Base-by-base conservation (phyloP, 92 coral and sea anemone genomes). In the Hydrozoanthus gracilis region DNA sequence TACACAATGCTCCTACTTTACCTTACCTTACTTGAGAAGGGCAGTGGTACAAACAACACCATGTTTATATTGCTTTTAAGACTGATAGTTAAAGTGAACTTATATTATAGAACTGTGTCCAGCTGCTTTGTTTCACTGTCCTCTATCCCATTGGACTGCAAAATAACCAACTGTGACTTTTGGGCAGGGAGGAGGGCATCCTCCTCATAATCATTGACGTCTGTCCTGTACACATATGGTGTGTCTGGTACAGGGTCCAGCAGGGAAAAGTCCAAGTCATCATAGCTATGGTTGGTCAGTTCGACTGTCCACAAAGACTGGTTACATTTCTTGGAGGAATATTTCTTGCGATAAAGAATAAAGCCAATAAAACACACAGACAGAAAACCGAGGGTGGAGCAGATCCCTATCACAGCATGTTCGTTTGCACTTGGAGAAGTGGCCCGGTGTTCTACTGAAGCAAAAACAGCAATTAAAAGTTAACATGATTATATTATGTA, bases 211-310 rank as follows among this genome's bases (percentile, higher is more conserved):
- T 91, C 98, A 12, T 65, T 90, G 61, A 88, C 85, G 71, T 94
- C 98, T 45, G 91, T 89, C 39, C 98, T 88, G 72, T 92, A 94
- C 2, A 94, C 98, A 84, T 91, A 91, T 12, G 98, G 98, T 4
- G 92, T 89, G 76, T 94, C 98, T 16, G 94, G 83, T 27, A 94
- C 92, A 12, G 98, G 91, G 86, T 93, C 94, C 68, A 94, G 87
- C 35, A 94, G 82, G 13, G 98, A 94, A 73, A 94, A 94, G 82
- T 94, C 98, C 92, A 94, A 76, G 83, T 94, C 95, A 77, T 91
- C 95, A 44, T 92, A 94, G 84, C 93, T 94, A 7, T 95, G 88
- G 58, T 94, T 94, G 16, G 95, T 86, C 66, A 94, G 88, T 68
- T 94, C 95, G 50, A 92, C 94, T 15, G 95, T 94, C 95, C 98